A percentile compares a stretch with the other conserved stretches of the same genome.
phyloP scores from a whole-genome alignment of 2,113 vertebrate species.

The Epinephelus cyanopodus region DNA sequence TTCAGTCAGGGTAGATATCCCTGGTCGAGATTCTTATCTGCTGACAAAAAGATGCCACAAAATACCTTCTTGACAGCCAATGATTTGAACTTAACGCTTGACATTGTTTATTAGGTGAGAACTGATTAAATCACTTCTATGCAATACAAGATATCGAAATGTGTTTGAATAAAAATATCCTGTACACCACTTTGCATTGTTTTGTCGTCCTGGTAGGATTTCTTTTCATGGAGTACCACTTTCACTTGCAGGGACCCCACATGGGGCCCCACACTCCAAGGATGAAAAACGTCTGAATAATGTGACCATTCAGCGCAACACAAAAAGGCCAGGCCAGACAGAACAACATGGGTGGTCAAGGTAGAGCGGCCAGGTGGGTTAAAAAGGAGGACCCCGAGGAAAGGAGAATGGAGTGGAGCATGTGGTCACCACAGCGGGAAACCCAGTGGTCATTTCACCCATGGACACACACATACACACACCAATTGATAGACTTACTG shows the following conservation, averaged over 20 bases:
- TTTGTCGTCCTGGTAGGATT: background rate
- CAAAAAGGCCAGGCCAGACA: constrained; percentile 43
- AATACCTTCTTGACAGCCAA: background rate
- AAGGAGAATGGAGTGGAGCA: constrained; percentile 57
- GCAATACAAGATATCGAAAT: background rate
- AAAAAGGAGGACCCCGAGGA: constrained; percentile 36
- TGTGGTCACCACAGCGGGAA: constrained; percentile 69
- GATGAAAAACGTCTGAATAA: constrained; percentile 40
- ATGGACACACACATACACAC: constrained; percentile 71
- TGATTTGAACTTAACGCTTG: background rate
- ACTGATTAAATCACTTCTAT: background rate
- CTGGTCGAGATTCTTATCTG: background rate
- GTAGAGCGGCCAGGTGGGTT: constrained; percentile 66
- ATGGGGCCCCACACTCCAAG: constrained; percentile 13
- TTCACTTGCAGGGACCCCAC: constrained; percentile 35
- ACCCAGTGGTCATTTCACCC: constrained; percentile 77
- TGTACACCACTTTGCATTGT: background rate
- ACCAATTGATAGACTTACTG: constrained; percentile 54
- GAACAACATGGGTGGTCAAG: constrained; percentile 76
- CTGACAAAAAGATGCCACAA: background rate
- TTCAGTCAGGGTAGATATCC: background rate
- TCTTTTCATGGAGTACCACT: constrained; percentile 13
- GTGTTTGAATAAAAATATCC: background rate
- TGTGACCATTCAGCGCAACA: constrained; percentile 48
- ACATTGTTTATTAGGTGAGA: background rate